Evolutionary conservation across 2,888 invertebrate genomes (phyloP), one percentile per base, ranked within the genome.

Genomic region (Sclerodermus sp.): DNA sequence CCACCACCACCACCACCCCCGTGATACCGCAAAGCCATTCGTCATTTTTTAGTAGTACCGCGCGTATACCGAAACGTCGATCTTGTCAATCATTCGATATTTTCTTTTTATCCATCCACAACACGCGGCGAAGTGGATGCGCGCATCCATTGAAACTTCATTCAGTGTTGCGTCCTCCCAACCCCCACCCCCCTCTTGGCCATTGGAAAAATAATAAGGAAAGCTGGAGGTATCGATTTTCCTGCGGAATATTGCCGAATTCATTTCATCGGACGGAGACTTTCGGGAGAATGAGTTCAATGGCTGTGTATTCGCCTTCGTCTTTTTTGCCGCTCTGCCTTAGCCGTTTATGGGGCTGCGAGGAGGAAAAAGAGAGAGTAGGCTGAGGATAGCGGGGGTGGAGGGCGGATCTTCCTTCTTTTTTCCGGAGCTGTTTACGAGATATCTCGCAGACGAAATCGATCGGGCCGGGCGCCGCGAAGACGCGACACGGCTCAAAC

Each of bases 381-480:
- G 39, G 43, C 49, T 23, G 8, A 5, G 8, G 3, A 23, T 23
- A 23, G 3, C 3, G 23, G 23, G 23, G 23, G 23, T 5, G 23
- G 23, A 8, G 8, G 3, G 23, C 8, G 34, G 34, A 34, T 16
- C 18, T 23, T 45, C 39, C 40, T 29, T 23, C 3, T 45, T 41
- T 46, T 44, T 30, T 29, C 17, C 41, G 13, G 36, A 46, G 42
- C 51, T 55, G 55, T 63, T 67, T 66, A 55, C 54, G 57, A 59
- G 68, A 66, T 66, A 64, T 68, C 62, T 55, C 52, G 60, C 56
- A 62, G 68, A 68, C 67, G 48, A 58, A 61, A 71, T 67, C 67
- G 68, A 68, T 67, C 60, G 64, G 29, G 62, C 55, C 60, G 51
- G 71, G 71, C 68, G 71, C 69, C 71, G 58, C 41, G 47, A 56